Conservation (phyloP, 1,140 invertebrate species). For the Lordiphosa mommai region DNA sequence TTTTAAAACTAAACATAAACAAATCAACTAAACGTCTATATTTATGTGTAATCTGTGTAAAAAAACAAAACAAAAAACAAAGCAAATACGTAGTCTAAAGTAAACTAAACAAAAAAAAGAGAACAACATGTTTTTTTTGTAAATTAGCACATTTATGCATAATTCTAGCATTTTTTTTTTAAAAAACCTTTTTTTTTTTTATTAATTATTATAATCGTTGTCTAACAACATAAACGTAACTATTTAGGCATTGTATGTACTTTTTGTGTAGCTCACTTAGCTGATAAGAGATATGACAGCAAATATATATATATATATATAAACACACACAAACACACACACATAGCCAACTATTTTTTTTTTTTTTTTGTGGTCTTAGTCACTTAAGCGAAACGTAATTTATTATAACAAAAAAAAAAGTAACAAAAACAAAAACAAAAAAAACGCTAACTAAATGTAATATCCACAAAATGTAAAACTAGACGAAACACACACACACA, state of each 20-base stretch:
- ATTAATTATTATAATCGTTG: slow-evolving; percentile 68
- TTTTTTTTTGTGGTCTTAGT: slow-evolving; percentile 70
- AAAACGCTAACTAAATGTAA: slow-evolving; percentile 61
- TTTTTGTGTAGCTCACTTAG: slow-evolving; percentile 60
- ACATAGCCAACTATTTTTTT: slow-evolving; percentile 68
- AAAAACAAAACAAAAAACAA: slow-evolving; percentile 42
- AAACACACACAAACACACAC: slow-evolving; percentile 35
- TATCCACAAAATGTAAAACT: slow-evolving; percentile 58
- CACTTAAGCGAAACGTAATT: slow-evolving; percentile 58
- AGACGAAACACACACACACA: slow-evolving; percentile 15
- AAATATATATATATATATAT: slow-evolving; percentile 44
- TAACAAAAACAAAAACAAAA: slow-evolving; percentile 16
- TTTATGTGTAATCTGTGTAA: slow-evolving; percentile 54
- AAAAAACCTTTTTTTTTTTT: slow-evolving; percentile 36
- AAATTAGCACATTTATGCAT: slow-evolving; percentile 66
- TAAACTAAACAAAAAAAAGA: slow-evolving; percentile 5
- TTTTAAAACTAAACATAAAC: slow-evolving; percentile 2
- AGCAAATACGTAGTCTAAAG: slow-evolving; percentile 49
- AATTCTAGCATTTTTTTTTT: slow-evolving; percentile 36
- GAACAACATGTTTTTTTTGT: slow-evolving; percentile 34
- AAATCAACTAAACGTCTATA: slow-evolving; percentile 59
- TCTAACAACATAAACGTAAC: slow-evolving; percentile 76
- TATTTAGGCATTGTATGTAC: slow-evolving; percentile 46
- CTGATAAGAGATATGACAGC: slow-evolving; percentile 7
- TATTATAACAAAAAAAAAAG: slow-evolving; percentile 58